Conservation (phyloP, 2,113 vertebrate genomes). For the Diadophis punctatus region DNA sequence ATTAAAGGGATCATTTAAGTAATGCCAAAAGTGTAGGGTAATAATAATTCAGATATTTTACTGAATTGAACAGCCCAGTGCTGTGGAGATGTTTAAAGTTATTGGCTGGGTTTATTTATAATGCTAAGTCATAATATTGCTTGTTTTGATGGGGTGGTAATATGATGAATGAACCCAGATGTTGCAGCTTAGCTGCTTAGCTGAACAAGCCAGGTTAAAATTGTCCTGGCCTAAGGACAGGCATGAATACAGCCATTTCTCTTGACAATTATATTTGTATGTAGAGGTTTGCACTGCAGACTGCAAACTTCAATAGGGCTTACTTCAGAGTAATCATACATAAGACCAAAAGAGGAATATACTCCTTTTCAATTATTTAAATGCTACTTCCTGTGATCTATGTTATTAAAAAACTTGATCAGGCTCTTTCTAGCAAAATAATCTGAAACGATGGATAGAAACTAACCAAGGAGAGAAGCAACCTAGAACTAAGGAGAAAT, state of each 20-base stretch:
- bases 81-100: not conserved
- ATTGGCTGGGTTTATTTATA: not conserved
- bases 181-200: not conserved
- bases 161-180: not conserved
- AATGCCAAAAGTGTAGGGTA: not conserved
- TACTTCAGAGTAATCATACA: too few relatives aligned
- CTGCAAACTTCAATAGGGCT: not conserved
- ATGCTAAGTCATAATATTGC: not conserved
- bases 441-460: not conserved
- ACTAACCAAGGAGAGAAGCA: not conserved
- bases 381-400: not conserved
- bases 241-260: not conserved
- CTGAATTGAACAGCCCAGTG: not conserved
- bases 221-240: not conserved
- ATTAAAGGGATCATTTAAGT: not conserved
- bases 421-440: fast-evolving
- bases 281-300: not conserved
- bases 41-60: not conserved
- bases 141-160: not conserved
- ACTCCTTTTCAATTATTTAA: not conserved
- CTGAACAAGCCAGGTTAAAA: not conserved
- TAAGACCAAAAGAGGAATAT: not conserved
- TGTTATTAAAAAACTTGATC: not conserved
- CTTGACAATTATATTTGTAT: not conserved
- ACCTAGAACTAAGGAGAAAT: not conserved